Evolutionary conservation across 2,113 vertebrate species (phyloP).

Genomic region (Leptobrachium leishanense): DNA sequence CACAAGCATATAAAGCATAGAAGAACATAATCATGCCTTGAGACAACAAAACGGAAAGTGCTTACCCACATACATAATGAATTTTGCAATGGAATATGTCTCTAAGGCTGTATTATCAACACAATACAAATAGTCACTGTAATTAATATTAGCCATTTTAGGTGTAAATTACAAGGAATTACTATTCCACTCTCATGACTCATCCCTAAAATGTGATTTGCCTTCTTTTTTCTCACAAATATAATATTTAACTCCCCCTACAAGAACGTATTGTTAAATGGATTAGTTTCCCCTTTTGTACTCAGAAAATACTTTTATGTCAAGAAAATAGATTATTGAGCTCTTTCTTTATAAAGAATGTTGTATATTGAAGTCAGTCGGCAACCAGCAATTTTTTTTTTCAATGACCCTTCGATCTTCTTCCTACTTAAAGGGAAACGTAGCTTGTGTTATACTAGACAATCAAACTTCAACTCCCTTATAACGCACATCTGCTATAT

Average conservation of each 20-base stretch:
- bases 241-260: neutral
- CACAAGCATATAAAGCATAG: neutral
- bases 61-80: neutral
- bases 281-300: neutral
- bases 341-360: constrained; percentile 1
- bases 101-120: constrained; percentile 5
- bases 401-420: constrained; percentile 11
- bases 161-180: neutral
- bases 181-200: neutral
- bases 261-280: neutral
- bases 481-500: neutral
- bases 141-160: neutral
- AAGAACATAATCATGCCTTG: neutral
- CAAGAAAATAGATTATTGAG: neutral
- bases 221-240: constrained; percentile 1
- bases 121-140: constrained; percentile 1
- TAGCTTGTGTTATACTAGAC: neutral
- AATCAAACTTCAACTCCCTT: neutral
- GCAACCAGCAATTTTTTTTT: constrained; percentile 12
- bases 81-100: neutral
- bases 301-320: neutral
- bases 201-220: neutral
- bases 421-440: neutral
- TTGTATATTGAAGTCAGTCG: neutral
- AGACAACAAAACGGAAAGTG: neutral